Base-by-base conservation (phyloP, 2,888 invertebrate genomes). In the Xiphydria camelus region DNA sequence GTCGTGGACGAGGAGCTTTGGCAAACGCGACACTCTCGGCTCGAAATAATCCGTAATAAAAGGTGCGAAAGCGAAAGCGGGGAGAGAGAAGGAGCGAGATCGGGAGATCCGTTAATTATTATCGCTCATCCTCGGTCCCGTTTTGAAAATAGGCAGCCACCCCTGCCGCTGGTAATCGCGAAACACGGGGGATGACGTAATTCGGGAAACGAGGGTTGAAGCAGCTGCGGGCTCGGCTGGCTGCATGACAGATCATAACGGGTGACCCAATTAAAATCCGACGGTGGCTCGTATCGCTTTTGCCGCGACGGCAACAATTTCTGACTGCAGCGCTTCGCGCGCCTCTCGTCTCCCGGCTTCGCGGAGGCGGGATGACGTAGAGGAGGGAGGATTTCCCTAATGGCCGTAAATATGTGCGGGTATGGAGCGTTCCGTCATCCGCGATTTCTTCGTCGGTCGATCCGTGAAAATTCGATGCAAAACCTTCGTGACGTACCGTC, bases 191-290 rank as follows among this genome's bases (percentile, higher is more conserved):
- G 41, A 39, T 47, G 45, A 42, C 43, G 39, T 47, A 49, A 53
- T 50, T 51, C 45, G 36, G 36, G 41, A 52, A 55, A 54, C 51
- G 44, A 48, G 46, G 53, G 42, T 51, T 57, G 59, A 56, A 61
- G 53, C 59, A 59, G 59, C 59, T 59, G 56, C 54, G 47, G 50
- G 49, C 49, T 50, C 45, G 55, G 59, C 62, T 61, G 45, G 47
- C 52, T 58, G 53, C 50, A 61, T 63, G 64, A 63, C 64, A 61
- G 61, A 67, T 68, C 64, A 62, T 62, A 66, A 63, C 59, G 58
- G 58, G 61, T 68, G 68, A 66, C 66, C 66, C 63, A 66, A 68
- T 68, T 68, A 68, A 64, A 64, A 62, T 56, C 53, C 45, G 39
- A 34, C 48, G 41, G 51, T 44, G 51, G 15, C 51, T 15, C 26